Conservation (phyloP, 2,888 invertebrate species). For the Sphinx pinastri region DNA sequence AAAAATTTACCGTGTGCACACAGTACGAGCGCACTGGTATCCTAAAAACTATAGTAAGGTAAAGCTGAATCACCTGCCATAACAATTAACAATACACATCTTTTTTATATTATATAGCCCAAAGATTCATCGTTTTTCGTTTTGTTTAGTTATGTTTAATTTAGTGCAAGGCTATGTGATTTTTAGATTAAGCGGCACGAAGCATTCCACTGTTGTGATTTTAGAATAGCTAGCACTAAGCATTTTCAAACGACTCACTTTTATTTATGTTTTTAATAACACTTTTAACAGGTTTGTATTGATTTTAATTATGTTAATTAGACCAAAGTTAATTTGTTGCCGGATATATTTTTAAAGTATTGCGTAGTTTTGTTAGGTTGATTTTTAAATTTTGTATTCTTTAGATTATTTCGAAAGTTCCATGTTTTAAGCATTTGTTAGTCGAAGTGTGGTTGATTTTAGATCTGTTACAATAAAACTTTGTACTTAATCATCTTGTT, state of each 20-base stretch:
- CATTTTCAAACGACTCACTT: slow-evolving; percentile 38
- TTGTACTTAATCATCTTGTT: slow-evolving; percentile 49
- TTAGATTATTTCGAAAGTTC: slow-evolving; percentile 44
- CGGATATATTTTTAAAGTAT: slow-evolving; percentile 38
- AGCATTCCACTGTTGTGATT: slow-evolving; percentile 81
- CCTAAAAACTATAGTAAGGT: background rate
- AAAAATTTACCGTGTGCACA: no score
- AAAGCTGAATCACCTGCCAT: slow-evolving; percentile 43
- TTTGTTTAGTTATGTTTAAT: slow-evolving; percentile 43
- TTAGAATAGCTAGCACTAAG: slow-evolving; percentile 61
- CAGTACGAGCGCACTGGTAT: no score
- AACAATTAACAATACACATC: slow-evolving; percentile 39
- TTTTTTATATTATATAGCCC: slow-evolving; percentile 54
- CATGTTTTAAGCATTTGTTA: slow-evolving; percentile 57
- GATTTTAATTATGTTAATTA: slow-evolving; percentile 47
- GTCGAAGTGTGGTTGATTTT: slow-evolving; percentile 62
- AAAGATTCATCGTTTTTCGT: slow-evolving; percentile 65
- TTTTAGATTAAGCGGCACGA: slow-evolving; percentile 72
- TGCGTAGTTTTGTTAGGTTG: slow-evolving; percentile 41
- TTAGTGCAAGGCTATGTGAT: slow-evolving; percentile 76
- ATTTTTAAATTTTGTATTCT: slow-evolving; percentile 50
- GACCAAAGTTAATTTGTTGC: slow-evolving; percentile 54
- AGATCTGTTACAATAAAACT: slow-evolving; percentile 66
- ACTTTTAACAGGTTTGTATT: slow-evolving; percentile 43
- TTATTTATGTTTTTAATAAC: slow-evolving; percentile 30